A percentile compares a stretch with the other conserved stretches of the same genome.
Evolutionary conservation across 2,797 vertebrate species (phyloP).

Genomic region (Falco rusticolus): DNA sequence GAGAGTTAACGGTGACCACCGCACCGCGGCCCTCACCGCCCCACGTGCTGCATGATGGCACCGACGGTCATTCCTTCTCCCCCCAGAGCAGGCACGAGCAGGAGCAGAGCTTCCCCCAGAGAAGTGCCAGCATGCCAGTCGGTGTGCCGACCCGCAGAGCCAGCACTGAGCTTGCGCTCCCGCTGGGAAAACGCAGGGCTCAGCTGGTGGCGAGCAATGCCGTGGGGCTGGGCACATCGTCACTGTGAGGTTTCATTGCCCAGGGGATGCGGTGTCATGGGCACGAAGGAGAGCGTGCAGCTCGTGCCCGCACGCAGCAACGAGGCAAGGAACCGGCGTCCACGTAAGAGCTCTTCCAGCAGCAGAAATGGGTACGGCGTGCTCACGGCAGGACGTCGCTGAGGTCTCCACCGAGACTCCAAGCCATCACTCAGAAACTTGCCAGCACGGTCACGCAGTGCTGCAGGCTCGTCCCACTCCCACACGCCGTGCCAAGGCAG

Average conservation of each 20-base stretch:
- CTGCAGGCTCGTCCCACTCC: accelerated
- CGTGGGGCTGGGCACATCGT: accelerated
- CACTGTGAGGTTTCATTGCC: neutral
- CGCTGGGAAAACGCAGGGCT: accelerated
- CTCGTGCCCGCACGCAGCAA: neutral
- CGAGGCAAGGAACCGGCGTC: accelerated
- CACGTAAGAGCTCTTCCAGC: accelerated
- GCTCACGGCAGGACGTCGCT: accelerated
- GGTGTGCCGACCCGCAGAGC: accelerated
- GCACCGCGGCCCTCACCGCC: accelerated
- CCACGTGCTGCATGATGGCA: accelerated
- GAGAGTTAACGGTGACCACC: conserved; percentile 45
- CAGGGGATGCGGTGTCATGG: neutral
- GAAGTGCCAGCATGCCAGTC: accelerated
- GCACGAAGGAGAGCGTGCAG: neutral
- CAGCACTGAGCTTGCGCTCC: accelerated
- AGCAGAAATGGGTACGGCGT: accelerated
- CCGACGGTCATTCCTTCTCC: neutral
- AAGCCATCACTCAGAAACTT: accelerated
- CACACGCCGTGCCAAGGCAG: accelerated
- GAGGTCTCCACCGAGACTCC: neutral
- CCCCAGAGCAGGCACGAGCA: neutral
- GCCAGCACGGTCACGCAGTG: accelerated
- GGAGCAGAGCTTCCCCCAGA: neutral
- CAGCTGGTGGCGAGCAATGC: neutral